Evolutionary conservation across 2,797 vertebrate genomes (phyloP).

Genomic region (Uromys caudimaculatus): DNA sequence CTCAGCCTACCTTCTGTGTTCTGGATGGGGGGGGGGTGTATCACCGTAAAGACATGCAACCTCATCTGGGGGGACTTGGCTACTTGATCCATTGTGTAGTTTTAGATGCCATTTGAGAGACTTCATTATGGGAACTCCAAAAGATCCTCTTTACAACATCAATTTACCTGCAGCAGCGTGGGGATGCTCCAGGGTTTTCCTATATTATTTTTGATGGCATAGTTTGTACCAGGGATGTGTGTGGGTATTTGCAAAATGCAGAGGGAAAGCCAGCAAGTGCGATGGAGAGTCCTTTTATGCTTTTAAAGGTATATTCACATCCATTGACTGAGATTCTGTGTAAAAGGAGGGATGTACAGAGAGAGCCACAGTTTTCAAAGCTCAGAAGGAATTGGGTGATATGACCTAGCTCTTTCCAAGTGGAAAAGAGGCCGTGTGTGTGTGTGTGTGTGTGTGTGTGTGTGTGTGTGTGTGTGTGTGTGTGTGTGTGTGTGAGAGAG

Average conservation of each 20-base stretch:
- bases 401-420: background rate
- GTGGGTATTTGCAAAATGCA: constrained; percentile 47
- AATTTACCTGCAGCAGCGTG: constrained; percentile 35
- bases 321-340: background rate
- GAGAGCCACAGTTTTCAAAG: background rate
- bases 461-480: background rate
- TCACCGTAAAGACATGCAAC: background rate
- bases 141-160: constrained; percentile 13
- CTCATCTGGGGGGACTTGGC: background rate
- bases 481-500: background rate
- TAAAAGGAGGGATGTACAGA: background rate
- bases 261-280: constrained; percentile 42
- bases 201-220: background rate
- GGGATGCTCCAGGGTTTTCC: constrained; percentile 25
- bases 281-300: background rate
- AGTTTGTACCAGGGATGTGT: background rate
- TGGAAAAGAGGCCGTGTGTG: background rate
- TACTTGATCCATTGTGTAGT: constrained; percentile 5
- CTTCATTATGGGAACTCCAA: constrained; percentile 21
- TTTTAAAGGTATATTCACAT: background rate
- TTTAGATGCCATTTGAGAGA: background rate
- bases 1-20: constrained; percentile 82
- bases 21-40: background rate
- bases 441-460: background rate
- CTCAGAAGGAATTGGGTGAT: background rate